Evolutionary conservation across 2,113 vertebrate species (phyloP).

Genomic region (Hyaena hyaena): DNA sequence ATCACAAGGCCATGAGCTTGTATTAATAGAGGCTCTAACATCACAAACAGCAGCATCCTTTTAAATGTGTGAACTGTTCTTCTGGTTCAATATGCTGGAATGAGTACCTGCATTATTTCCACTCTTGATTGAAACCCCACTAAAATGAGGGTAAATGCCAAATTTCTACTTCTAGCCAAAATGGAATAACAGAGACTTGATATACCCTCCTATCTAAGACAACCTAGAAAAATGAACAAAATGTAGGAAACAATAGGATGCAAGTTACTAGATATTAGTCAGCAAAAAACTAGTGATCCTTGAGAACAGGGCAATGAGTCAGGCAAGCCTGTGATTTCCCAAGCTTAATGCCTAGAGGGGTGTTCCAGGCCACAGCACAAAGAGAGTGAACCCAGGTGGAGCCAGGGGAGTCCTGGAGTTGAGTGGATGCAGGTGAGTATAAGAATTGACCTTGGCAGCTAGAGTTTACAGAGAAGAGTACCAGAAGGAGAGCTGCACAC

Average conservation of each 20-base stretch:
- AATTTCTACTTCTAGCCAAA: background rate
- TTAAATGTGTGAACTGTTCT: background rate
- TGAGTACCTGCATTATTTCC: background rate
- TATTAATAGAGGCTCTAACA: background rate
- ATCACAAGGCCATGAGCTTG: background rate
- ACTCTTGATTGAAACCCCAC: background rate
- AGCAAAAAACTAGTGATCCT: background rate
- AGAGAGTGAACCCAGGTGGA: background rate
- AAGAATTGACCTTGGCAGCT: background rate
- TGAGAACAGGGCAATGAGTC: background rate
- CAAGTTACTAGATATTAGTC: background rate
- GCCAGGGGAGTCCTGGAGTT: background rate
- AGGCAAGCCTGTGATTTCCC: background rate
- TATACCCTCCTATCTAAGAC: background rate
- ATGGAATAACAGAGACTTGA: background rate
- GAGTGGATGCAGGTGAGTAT: background rate
- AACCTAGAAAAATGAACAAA: background rate
- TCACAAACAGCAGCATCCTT: background rate
- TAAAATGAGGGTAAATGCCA: background rate
- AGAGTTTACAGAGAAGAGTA: background rate
- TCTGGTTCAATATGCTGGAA: background rate
- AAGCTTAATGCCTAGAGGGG: background rate
- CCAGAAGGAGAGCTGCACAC: too few relatives aligned
- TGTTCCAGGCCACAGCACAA: background rate
- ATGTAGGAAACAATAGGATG: background rate